A percentile compares a stretch with the other conserved stretches of the same genome.
Evolutionary conservation across 1,140 invertebrate genomes (phyloP).

Genomic region (Yoshiicerus persimilis): DNA sequence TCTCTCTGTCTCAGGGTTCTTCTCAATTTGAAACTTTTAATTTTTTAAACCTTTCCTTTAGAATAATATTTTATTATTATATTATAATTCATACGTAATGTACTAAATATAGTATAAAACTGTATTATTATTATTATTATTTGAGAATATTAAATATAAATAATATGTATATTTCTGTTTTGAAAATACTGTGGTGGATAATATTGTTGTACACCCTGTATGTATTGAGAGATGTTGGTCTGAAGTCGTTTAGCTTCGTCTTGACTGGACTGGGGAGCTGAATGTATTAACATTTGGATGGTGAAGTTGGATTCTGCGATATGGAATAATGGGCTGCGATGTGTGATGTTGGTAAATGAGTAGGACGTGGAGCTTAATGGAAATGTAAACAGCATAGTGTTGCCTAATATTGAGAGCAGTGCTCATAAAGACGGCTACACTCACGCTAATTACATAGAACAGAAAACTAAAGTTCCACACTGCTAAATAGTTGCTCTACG

Average conservation of each 20-base stretch:
- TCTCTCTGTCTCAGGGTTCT: neutral
- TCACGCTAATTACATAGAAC: neutral
- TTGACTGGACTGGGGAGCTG: neutral
- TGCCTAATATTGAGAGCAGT: neutral
- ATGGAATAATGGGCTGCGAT: neutral
- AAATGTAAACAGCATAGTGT: neutral
- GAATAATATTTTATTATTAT: no score
- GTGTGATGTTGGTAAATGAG: neutral
- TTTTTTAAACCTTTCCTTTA: no score
- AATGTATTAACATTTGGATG: neutral
- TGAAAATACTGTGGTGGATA: neutral
- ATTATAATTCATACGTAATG: no score
- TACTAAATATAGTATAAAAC: no score
- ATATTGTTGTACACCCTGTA: neutral
- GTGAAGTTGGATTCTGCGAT: neutral
- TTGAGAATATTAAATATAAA: no score
- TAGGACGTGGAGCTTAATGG: neutral
- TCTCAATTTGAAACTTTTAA: no score
- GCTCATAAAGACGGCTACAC: neutral
- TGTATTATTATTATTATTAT: no score
- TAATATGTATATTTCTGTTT: no score
- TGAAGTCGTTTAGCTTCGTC: neutral
- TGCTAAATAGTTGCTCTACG: neutral
- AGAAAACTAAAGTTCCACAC: neutral
- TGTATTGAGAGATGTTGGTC: neutral